Evolutionary conservation across 2,888 invertebrate species (phyloP), one percentile per base, ranked within the genome.

Genomic region (Pseudoips prasinana): DNA sequence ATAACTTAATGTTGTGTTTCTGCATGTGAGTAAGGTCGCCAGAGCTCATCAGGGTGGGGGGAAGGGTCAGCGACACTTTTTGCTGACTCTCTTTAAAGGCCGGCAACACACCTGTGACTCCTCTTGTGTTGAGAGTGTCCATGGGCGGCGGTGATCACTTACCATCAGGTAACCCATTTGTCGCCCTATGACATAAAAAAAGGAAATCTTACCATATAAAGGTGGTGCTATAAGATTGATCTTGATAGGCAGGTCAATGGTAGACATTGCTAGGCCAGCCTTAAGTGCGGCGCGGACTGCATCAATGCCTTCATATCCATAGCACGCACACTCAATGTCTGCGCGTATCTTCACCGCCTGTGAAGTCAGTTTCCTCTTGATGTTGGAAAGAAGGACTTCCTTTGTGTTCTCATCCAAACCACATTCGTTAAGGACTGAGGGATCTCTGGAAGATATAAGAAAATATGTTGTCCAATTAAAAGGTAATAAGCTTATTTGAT

Each of bases 211-310:
- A 94, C 93, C 94, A 89, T 98, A 99, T 57, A 98, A 90, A 32
- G 99, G 99, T 18, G 99, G 99, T 3, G 99, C 99, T 73, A 99
- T 99, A 52, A 99, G 90, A 87, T 99, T 99, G 60, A 99, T 99
- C 91, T 98, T 98, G 58, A 99, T 97, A 0, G 98, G 98, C 85
- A 99, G 91, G 57, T 97, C 97, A 56, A 95, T 94, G 0, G 97
- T 97, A 2, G 98, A 98, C 31, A 97, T 90, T 22, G 95, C 93
- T 20, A 99, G 92, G 1, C 99, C 99, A 46, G 96, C 92, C 75
- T 93, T 94, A 22, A 99, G 86, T 0, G 99, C 97, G 24, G 94
- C 90, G 76, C 99, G 98, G 0, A 99, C 98, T 2, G 99, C 99
- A 86, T 99, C 99, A 51, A 99, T 98, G 14, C 99, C 99, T 77